Evolutionary conservation across 2,797 vertebrate species (phyloP), one percentile per base, ranked within the genome.

Genomic region (Columba guinea): DNA sequence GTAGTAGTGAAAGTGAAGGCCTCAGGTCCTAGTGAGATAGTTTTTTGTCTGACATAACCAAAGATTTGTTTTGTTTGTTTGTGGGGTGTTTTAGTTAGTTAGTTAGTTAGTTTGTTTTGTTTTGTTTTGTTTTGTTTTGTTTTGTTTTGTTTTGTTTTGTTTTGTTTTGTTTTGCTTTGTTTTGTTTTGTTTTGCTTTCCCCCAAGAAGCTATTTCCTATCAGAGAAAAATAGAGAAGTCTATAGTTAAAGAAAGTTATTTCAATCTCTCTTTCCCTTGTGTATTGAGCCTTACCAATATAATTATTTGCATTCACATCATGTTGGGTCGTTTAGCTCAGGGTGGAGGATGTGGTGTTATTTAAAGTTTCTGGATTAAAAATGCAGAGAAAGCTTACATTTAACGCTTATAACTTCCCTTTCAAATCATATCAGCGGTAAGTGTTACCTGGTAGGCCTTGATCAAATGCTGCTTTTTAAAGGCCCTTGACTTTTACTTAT

Each of bases 401-500:
- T 84, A 78, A 63, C 10, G 10, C 10, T 60, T 10, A 35, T 48
- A 35, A 30, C 16, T 65, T 85, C 74, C 12, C n/a, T 84, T 85
- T 18, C 11, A 83, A 76, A 62, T 62, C 16, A 27, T 27, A 68
- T 5, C 15, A 24, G 15, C 23, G 4, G 8, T 11, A 85, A 73
- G 2, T 15, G 14, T 74, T 8, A 64, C 13, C 9, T 77, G 22
- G 12, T 34, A 52, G 71, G 22, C 24, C 2, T 14, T 64, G 18
- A 34, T 84, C 55, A 87, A 75, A 89, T 44, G 18, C 9, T 75
- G 20, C 24, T 92, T 84, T 67, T 9, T 53, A 77, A 86, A 81
- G 34, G 17, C 7, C 9, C 8, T 76, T 55, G 17, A 8, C 7
- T 83, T 68, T 48, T 28, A 13, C 11, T 53, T 64, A 3, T 75